Conservation (phyloP, 1,140 invertebrate species). For the Brachionus rotundiformis region DNA sequence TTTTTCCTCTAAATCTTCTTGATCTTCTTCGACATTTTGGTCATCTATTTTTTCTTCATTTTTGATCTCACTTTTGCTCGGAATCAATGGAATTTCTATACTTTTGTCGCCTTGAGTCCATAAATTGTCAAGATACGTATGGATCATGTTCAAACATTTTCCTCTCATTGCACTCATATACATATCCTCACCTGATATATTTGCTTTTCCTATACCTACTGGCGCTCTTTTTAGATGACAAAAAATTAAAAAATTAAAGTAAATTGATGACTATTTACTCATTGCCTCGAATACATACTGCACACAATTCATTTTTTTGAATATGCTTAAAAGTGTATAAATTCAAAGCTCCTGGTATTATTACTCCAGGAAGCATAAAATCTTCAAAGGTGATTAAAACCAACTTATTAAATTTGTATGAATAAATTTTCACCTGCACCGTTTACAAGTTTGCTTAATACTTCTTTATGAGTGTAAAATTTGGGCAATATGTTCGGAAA, state of each 20-base stretch:
- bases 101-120: constrained; percentile 46
- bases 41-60: not conserved
- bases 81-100: not conserved
- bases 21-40: not conserved
- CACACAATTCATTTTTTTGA: constrained; percentile 32
- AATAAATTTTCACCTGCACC: constrained; percentile 6
- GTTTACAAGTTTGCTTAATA: constrained; percentile 43
- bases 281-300: constrained; percentile 1
- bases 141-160: constrained; percentile 19
- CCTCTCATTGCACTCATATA: constrained; percentile 50
- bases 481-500: constrained; percentile 40
- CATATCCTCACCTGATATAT: constrained; percentile 50
- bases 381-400: not conserved
- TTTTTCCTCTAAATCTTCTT: constrained; percentile 1
- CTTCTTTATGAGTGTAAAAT: constrained; percentile 27
- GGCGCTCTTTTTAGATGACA: constrained; percentile 28
- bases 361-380: constrained; percentile 33
- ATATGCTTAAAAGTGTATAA: constrained; percentile 48
- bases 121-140: constrained; percentile 35
- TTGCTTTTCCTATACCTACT: constrained; percentile 15
- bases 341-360: not conserved
- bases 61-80: not conserved
- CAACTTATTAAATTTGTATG: not conserved
- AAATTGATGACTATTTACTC: not conserved
- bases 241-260: not conserved